Evolutionary conservation across 2,797 vertebrate genomes (phyloP).

Genomic region (Lepilemur septentrionalis): DNA sequence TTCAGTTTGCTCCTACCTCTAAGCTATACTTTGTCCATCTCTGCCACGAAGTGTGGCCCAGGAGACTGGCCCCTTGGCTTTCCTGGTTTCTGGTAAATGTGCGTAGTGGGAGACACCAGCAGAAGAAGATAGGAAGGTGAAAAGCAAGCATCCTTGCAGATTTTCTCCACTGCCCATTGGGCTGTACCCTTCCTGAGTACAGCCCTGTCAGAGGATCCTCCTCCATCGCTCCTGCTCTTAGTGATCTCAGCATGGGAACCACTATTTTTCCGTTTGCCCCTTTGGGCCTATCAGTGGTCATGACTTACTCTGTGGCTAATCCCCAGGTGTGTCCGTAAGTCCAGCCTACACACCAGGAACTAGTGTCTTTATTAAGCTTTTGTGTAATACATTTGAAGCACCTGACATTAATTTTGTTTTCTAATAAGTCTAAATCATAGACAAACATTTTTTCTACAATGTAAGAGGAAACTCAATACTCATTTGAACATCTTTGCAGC

Average conservation of each 20-base stretch:
- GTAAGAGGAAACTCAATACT: neutral
- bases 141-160: neutral
- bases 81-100: neutral
- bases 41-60: fast-evolving
- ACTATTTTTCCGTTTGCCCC: neutral
- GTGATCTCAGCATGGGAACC: neutral
- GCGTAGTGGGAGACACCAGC: fast-evolving
- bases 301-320: neutral
- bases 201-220: fast-evolving
- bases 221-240: neutral
- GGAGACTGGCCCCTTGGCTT: neutral
- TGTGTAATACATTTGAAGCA: neutral
- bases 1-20: neutral
- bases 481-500: neutral
- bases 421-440: neutral
- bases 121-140: neutral
- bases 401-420: neutral
- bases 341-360: neutral
- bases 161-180: neutral
- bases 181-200: neutral
- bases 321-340: neutral
- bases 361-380: neutral
- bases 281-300: neutral
- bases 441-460: neutral
- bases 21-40: neutral